Conservation (phyloP, 2,113 vertebrate genomes). For the Syngnathus scovelli region DNA sequence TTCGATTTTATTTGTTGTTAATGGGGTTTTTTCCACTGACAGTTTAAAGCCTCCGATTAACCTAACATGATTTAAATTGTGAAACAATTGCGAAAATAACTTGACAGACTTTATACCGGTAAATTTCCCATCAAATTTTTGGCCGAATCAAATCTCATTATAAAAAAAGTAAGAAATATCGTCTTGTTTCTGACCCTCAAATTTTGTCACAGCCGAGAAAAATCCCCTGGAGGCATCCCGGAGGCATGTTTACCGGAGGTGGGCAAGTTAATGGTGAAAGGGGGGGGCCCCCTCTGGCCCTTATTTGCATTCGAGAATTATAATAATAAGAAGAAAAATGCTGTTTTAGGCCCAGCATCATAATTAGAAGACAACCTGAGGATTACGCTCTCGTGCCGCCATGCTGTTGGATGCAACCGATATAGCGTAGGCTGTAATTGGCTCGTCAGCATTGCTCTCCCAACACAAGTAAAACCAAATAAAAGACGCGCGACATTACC, state of each 20-base stretch:
- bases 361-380: constrained; percentile 16
- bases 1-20: background rate
- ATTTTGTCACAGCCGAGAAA: background rate
- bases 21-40: too few species aligned
- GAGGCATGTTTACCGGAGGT: background rate
- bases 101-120: too few species aligned
- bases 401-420: constrained; percentile 11
- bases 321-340: constrained; percentile 1
- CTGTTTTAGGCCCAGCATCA: background rate
- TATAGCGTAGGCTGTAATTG: constrained; percentile 25
- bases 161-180: background rate
- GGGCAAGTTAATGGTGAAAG: background rate
- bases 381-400: background rate
- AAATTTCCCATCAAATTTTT: too few species aligned
- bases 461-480: background rate
- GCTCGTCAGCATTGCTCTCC: constrained; percentile 12
- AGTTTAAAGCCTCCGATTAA: too few species aligned
- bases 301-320: background rate
- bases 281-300: background rate
- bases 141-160: background rate
- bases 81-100: too few species aligned
- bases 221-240: background rate
- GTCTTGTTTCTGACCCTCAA: background rate
- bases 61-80: too few species aligned
- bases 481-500: background rate